Evolutionary conservation across 2,113 vertebrate species (phyloP).

Genomic region (Ariopsis seemanni): DNA sequence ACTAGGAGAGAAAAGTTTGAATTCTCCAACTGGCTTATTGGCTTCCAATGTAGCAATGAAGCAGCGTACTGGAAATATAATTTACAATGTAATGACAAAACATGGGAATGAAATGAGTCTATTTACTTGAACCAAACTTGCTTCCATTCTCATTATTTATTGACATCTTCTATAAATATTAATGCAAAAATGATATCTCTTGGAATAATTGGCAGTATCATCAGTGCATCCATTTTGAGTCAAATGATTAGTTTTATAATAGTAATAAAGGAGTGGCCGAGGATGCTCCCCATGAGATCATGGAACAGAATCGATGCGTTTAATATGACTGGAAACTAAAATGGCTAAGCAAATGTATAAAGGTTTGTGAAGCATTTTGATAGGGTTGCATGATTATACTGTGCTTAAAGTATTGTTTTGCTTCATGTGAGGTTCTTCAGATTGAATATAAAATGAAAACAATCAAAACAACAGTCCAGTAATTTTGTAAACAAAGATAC

Average conservation of each 20-base stretch:
- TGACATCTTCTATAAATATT: slow-evolving; percentile 71
- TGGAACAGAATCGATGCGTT: slow-evolving; percentile 39
- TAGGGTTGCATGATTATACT: neutral
- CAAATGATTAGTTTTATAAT: slow-evolving; percentile 43
- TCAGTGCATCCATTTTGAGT: slow-evolving; percentile 32
- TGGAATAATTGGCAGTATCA: slow-evolving; percentile 50
- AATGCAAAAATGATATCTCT: slow-evolving; percentile 63
- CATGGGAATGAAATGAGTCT: slow-evolving; percentile 52
- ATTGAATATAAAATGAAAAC: neutral
- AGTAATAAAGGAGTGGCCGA: slow-evolving; percentile 1
- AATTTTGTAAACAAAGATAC: neutral
- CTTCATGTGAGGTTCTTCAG: neutral
- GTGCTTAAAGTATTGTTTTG: neutral
- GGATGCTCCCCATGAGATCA: slow-evolving; percentile 34
- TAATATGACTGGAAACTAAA: slow-evolving; percentile 37
- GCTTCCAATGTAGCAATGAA: slow-evolving; percentile 29
- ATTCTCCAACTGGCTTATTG: slow-evolving; percentile 29
- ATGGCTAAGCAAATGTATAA: neutral
- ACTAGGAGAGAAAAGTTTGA: slow-evolving; percentile 49
- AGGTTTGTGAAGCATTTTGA: neutral
- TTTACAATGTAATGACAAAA: slow-evolving; percentile 60
- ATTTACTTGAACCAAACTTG: slow-evolving; percentile 58
- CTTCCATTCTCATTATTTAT: slow-evolving; percentile 68
- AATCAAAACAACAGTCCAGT: neutral
- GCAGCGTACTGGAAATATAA: slow-evolving; percentile 52